Evolutionary conservation across 2,113 vertebrate species (phyloP), one percentile per base, ranked within the genome.

Genomic region (Poeciliopsis retropinna): DNA sequence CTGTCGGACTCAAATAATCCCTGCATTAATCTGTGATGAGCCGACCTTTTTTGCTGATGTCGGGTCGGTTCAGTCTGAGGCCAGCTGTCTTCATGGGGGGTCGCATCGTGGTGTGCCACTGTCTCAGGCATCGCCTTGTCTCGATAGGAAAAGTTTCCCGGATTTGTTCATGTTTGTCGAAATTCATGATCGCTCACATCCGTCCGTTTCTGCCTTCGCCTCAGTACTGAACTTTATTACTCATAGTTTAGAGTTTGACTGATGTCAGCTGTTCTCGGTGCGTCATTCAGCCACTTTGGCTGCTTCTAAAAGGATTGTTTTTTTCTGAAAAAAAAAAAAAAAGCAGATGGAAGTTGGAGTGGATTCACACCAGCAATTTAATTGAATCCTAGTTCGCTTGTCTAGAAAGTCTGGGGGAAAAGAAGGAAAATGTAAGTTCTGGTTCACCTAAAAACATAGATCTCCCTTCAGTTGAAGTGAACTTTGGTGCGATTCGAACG

Each of bases 1-100:
- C 83, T 76, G 83, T 87, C 84, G 78, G 78, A 84, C 19, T 84
- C 68, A n/a, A 81, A 78, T 92, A 92, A 91, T 92, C 90, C 85
- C 67, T 84, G 68, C 72, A 32, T 79, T 91, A 90, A 92, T 92
- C 89, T 89, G 80, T 84, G 83, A 67, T 73, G 89, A 89, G 86
- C 88, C 44, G 17, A 47, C 85, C 47, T 22, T 54, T 65, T 81
- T 67, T 85, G 80, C 80, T 88, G 87, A 83, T 82, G 70, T 72
- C 78, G 79, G 74, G 64, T 64, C 80, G 75, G 87, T 75, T 89
- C 65, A 84, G 64, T 73, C 62, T 22, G 34, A 28, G 78, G 74
- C 67, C 80, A 87, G 65, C 39, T 77, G 81, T 47, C 73, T 61
- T 72, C 76, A 28, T 68, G 57, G 27, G 67, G 64, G 70, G 75